Base-by-base conservation (phyloP, 2,888 invertebrate genomes). In the Volucella bombylans region DNA sequence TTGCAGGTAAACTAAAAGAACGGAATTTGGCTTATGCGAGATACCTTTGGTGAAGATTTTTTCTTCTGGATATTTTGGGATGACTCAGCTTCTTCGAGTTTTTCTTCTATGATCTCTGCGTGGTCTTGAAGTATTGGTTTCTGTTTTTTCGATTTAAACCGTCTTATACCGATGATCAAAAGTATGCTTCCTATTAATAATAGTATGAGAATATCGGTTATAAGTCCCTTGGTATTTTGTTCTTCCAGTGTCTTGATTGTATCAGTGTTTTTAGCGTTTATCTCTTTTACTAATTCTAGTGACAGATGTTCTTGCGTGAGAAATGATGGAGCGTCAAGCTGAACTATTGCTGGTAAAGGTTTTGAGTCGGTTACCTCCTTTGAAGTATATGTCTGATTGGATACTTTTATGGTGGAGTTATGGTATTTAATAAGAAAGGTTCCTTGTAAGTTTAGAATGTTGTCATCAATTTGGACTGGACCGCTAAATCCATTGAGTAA, bases 261-360 rank as follows among this genome's bases (percentile, higher is more conserved):
- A n/a, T n/a, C n/a, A 6, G 18, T 18, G 31, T 52, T 52, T n/a
- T 23, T 52, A 15, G 52, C 50, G 15, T 18, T 50, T 11, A 50
- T 50, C 2, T 61, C 61, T 41, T 43, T 61, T 45, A 45, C 18
- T 43, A 45, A 18, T 61, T 61, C 43, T 9, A 45, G 12, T 12
- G 45, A 45, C 8, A 61, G 15, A 43, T 61, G 45, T 11, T 61
- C 61, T 10, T 61, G 9, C 3, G 41, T 61, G 12, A 31, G 18
- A 2, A 23, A 43, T 12, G 10, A 61, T 61, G 43, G 14, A 10
- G 45, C 15, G 45, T 61, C 43, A 4, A 18, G 18, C 12, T 61
- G 61, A 10, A 45, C 45, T 45, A 61, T 61, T 61, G 61, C 61
- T 45, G 45, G 61, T 15, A 61, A 61, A 1, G 61, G 61, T n/a